A percentile compares a stretch with the other conserved stretches of the same genome.
Evolutionary conservation across 2,113 vertebrate species (phyloP).

Genomic region (Myotis yumanensis): DNA sequence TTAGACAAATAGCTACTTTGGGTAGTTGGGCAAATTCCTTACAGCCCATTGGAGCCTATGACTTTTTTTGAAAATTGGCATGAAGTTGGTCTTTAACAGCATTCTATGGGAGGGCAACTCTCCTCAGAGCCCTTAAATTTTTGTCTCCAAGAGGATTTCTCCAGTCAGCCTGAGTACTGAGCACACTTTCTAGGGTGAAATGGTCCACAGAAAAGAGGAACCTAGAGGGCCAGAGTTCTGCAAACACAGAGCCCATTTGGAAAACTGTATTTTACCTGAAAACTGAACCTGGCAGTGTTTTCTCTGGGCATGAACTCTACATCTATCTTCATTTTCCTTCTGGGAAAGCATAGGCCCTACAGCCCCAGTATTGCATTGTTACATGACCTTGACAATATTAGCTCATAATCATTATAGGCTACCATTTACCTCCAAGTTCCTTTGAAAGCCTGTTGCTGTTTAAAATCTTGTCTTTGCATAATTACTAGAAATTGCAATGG

Average conservation of each 20-base stretch:
- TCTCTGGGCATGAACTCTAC: background rate
- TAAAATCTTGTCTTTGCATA: background rate
- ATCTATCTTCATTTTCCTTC: background rate
- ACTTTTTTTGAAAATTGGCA: background rate
- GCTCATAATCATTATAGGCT: background rate
- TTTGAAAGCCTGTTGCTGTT: background rate
- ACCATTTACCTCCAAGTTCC: background rate
- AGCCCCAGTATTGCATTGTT: background rate
- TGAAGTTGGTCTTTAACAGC: background rate
- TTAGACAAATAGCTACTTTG: background rate
- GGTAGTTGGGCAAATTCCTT: background rate
- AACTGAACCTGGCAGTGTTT: background rate
- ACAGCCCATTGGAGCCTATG: background rate
- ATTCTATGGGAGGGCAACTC: background rate
- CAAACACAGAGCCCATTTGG: background rate
- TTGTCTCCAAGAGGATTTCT: background rate
- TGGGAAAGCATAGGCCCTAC: background rate
- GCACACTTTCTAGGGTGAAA: background rate
- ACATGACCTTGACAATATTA: background rate
- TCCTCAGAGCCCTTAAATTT: background rate
- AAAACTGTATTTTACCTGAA: background rate
- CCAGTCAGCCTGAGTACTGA: background rate
- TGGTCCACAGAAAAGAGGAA: background rate
- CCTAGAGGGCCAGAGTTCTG: background rate
- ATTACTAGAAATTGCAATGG: background rate